Conservation (phyloP, 2,888 invertebrate species). For the Zygogramma bicolorata region DNA sequence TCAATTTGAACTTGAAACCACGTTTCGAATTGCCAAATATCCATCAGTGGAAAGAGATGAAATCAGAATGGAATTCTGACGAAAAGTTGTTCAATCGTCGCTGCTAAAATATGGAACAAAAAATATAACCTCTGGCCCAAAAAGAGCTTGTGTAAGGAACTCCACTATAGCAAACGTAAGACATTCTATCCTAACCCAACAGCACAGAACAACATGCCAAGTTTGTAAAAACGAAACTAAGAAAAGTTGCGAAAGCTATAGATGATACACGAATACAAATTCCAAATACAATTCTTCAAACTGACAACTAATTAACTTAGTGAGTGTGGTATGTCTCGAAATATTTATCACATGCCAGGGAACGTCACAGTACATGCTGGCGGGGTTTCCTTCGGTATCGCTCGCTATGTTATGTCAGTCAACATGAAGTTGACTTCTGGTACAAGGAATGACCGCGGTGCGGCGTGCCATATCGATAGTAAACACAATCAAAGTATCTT, state of each 20-base stretch:
- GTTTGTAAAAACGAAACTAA: conserved; percentile 37
- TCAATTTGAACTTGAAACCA: not conserved
- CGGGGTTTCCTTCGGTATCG: too few relatives aligned
- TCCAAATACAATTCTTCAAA: not conserved
- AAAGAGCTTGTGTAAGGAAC: conserved; percentile 4
- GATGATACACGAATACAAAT: too few relatives aligned
- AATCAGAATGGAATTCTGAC: not conserved
- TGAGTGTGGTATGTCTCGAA: conserved; percentile 4
- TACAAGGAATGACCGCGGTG: too few relatives aligned
- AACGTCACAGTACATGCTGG: too few relatives aligned
- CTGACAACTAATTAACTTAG: not conserved
- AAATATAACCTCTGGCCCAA: not conserved
- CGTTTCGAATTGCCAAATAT: not conserved
- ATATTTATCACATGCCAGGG: conserved; percentile 4
- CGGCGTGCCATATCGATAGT: too few relatives aligned
- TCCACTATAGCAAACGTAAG: not conserved
- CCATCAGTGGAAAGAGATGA: not conserved
- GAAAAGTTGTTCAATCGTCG: not conserved
- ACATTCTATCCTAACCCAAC: conserved; percentile 10
- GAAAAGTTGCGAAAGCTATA: conserved; percentile 27
- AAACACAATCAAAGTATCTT: too few relatives aligned
- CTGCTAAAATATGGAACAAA: not conserved
- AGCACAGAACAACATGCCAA: conserved; percentile 19
- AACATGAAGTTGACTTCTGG: too few relatives aligned
- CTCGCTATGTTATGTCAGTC: too few relatives aligned